Conservation (phyloP, 2,888 invertebrate species). For the Troglohyphantes excavatus region DNA sequence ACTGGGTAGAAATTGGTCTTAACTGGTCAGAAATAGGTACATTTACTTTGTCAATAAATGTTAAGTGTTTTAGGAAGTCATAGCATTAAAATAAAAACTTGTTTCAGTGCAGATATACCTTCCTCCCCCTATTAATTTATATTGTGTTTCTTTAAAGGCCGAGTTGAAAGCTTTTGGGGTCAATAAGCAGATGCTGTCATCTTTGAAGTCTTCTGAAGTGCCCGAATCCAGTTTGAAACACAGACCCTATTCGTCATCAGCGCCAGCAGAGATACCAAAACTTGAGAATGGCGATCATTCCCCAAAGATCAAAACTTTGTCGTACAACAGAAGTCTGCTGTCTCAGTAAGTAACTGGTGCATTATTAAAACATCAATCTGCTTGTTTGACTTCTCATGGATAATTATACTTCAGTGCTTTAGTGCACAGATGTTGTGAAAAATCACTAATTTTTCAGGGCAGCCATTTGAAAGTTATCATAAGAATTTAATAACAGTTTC, state of each 20-base stretch:
- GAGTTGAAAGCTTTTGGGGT: conserved; percentile 43
- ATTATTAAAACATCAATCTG: neutral
- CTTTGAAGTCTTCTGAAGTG: conserved; percentile 34
- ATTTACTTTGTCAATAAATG: too few species aligned
- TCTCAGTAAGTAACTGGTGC: conserved; percentile 39
- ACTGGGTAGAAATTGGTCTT: too few species aligned
- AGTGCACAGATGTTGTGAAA: neutral
- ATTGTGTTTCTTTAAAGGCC: conserved; percentile 48
- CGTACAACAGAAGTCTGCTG: conserved; percentile 10
- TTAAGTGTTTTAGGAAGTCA: too few species aligned
- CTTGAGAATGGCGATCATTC: conserved; percentile 4
- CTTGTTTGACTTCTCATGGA: neutral
- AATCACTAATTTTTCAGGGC: too few species aligned
- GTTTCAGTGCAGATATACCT: too few species aligned
- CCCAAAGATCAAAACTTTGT: neutral
- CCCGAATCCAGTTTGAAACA: conserved; percentile 6
- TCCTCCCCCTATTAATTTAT: too few species aligned
- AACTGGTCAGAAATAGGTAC: too few species aligned
- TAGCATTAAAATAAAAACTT: too few species aligned
- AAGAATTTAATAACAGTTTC: neutral
- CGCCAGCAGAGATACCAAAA: neutral
- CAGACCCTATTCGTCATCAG: neutral
- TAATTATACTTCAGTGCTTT: neutral
- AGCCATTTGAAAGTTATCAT: neutral
- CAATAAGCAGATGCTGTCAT: conserved; percentile 38